A percentile compares a stretch with the other conserved stretches of the same genome.
phyloP scores from a whole-genome alignment of 1,140 invertebrate species.

The Penaeus chinensis region DNA sequence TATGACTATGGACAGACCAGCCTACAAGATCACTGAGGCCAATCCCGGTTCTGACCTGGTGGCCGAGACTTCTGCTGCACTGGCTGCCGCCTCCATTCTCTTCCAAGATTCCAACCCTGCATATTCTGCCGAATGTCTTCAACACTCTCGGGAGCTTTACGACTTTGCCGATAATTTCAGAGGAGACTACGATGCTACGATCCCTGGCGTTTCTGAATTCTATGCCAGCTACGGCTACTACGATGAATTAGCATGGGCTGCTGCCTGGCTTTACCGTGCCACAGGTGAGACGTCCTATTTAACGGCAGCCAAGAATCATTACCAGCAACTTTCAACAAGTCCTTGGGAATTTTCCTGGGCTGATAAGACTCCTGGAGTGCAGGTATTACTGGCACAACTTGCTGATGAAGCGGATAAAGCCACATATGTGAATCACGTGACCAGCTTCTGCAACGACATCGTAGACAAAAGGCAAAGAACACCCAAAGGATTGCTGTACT shows the following conservation, averaged over 20 bases:
- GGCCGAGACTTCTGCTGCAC: conserved; percentile 28
- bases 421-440: too few relatives aligned
- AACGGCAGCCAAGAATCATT: conserved; percentile 67
- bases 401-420: too few relatives aligned
- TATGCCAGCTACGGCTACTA: conserved; percentile 72
- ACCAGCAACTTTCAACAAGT: conserved; percentile 69
- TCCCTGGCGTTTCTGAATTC: conserved; percentile 66
- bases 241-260: conserved; percentile 73
- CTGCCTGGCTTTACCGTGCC: conserved; percentile 69
- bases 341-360: conserved; percentile 12
- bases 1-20: conserved; percentile 67
- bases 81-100: conserved; percentile 53
- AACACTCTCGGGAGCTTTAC: conserved; percentile 67
- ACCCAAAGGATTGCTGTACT: background rate
- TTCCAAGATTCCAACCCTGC: conserved; percentile 65
- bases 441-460: too few relatives aligned
- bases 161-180: conserved; percentile 67
- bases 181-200: conserved; percentile 67
- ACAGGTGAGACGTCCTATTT: conserved; percentile 64
- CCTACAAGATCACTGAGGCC: conserved; percentile 65
- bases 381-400: background rate
- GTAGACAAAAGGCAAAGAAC: too few relatives aligned
- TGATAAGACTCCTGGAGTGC: conserved; percentile 8
- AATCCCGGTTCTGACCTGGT: conserved; percentile 67
- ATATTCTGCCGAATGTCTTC: conserved; percentile 64